Conservation (phyloP, 1,140 invertebrate species). For the Tetramorium alpestre region DNA sequence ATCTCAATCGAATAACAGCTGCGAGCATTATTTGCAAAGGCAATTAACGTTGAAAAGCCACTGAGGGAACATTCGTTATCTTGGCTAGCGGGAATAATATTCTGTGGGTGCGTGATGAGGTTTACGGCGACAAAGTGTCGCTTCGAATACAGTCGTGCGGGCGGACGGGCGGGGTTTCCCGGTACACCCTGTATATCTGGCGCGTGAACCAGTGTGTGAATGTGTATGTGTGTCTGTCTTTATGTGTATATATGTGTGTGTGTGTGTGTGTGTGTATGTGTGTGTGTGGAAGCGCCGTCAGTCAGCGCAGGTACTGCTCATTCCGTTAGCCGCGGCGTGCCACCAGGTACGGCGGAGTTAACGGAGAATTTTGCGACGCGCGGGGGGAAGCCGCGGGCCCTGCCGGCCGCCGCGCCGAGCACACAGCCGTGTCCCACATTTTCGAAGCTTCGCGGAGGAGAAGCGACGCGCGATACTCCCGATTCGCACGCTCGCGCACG, state of each 20-base stretch:
- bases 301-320: conserved; percentile 75
- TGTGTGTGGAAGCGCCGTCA: conserved; percentile 59
- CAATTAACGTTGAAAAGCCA: not conserved
- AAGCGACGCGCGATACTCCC: conserved; percentile 72
- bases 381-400: conserved; percentile 50
- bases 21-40: not conserved
- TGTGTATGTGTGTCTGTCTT: not conserved
- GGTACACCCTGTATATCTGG: conserved; percentile 52
- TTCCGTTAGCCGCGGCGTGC: conserved; percentile 76
- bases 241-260: not conserved
- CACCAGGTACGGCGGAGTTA: conserved; percentile 78
- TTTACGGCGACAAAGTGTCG: not conserved
- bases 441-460: conserved; percentile 78
- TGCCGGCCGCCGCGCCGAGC: conserved; percentile 47
- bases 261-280: not conserved
- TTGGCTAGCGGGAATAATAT: not conserved
- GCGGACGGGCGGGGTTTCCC: conserved; percentile 25
- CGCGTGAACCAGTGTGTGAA: not conserved
- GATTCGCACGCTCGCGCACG: conserved; percentile 67
- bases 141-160: conserved; percentile 8
- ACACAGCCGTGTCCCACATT: conserved; percentile 81
- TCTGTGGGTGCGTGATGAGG: not conserved
- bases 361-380: conserved; percentile 79
- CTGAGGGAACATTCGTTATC: not conserved
- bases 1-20: not conserved